phyloP scores from a whole-genome alignment of 2,113 vertebrate genomes.

The Campylomormyrus tamandua region DNA sequence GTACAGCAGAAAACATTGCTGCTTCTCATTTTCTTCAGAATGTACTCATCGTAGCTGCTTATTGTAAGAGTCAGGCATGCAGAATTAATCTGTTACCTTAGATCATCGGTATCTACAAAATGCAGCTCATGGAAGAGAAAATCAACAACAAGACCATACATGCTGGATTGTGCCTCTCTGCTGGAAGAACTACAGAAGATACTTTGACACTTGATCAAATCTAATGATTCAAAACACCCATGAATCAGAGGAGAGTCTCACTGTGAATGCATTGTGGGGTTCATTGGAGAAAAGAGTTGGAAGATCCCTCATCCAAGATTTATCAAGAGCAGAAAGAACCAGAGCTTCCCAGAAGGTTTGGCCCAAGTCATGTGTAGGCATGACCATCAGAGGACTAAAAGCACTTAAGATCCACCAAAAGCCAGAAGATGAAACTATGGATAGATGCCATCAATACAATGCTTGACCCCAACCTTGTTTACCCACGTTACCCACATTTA shows the following conservation, averaged over 20 bases:
- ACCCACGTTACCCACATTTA: neutral
- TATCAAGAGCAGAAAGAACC: neutral
- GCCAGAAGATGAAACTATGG: neutral
- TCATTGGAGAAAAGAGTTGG: neutral
- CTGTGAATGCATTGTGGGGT: neutral
- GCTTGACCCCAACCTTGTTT: neutral
- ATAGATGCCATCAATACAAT: neutral
- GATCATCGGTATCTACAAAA: neutral
- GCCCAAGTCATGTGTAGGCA: neutral
- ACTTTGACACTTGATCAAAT: neutral
- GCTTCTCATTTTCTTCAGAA: neutral
- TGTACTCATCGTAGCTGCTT: neutral
- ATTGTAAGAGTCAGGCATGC: neutral
- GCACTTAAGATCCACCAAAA: neutral
- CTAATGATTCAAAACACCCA: neutral
- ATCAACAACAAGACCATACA: neutral
- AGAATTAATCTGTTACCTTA: neutral
- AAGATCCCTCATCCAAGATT: neutral
- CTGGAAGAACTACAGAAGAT: neutral
- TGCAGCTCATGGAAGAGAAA: neutral
- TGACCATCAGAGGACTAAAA: neutral
- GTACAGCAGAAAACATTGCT: neutral
- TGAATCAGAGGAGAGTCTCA: neutral
- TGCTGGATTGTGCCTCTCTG: neutral
- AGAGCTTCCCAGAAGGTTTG: neutral